phyloP scores from a whole-genome alignment of 2,113 vertebrate genomes.

The Microtus ochrogaster region DNA sequence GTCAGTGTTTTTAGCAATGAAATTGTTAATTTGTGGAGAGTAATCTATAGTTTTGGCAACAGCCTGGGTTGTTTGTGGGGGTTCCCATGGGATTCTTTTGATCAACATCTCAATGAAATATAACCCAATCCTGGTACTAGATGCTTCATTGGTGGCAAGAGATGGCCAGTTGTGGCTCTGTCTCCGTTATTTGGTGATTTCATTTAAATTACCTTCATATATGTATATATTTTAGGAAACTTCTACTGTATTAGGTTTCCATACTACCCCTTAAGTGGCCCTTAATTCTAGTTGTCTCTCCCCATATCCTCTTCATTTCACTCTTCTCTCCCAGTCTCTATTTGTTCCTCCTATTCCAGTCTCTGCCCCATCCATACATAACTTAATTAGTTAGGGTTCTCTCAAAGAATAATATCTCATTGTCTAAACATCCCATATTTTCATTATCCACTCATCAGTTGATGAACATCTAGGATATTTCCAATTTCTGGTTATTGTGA shows the following conservation, averaged over 20 bases:
- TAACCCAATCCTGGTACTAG: too few relatives aligned
- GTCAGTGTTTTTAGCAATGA: not conserved
- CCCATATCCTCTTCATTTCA: too few relatives aligned
- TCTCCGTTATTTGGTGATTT: not conserved
- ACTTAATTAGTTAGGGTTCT: not conserved
- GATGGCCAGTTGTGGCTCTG: not conserved
- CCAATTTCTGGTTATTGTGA: too few relatives aligned
- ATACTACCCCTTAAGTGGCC: too few relatives aligned
- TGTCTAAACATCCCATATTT: not conserved
- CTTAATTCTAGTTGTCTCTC: too few relatives aligned
- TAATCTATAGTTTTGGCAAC: not conserved
- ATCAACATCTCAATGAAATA: too few relatives aligned
- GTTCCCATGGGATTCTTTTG: too few relatives aligned
- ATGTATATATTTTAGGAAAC: too few relatives aligned
- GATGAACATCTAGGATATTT: too few relatives aligned
- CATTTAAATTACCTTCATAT: not conserved
- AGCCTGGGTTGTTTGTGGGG: too few relatives aligned
- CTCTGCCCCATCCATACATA: not conserved
- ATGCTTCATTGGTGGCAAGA: not conserved
- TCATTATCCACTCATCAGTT: too few relatives aligned
- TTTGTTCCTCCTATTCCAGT: not conserved
- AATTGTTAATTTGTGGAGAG: not conserved
- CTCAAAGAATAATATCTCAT: not conserved
- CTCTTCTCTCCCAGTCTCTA: not conserved
- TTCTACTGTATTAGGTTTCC: too few relatives aligned